These are phyloP conservation scores for Columba guinea DNA, from an alignment of 2,797 vertebrate species.

Conservation along the genomic window DNA sequence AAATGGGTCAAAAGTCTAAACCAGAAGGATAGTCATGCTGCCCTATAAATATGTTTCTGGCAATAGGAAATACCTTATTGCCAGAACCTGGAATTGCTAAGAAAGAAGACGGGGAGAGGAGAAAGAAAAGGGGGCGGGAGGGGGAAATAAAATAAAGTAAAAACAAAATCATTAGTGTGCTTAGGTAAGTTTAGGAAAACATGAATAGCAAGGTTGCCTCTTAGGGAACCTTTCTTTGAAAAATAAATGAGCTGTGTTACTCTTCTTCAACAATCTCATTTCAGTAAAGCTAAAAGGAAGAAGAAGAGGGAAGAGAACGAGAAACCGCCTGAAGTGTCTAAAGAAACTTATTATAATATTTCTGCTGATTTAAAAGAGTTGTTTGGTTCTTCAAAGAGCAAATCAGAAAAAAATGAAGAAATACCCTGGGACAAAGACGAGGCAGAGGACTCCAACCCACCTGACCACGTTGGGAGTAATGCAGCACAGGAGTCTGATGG, in stretches of 20 bases:
- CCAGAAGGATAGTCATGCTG: not conserved
- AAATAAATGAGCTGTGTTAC: not conserved
- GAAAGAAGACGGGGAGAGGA: not conserved
- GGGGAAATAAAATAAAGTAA: not conserved
- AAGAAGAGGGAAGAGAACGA: slow-evolving; percentile 85
- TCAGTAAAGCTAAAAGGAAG: slow-evolving; percentile 84
- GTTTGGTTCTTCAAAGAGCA: slow-evolving; percentile 75
- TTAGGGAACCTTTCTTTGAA: not conserved
- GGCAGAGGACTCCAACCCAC: not conserved
- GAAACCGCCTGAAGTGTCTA: slow-evolving; percentile 89
- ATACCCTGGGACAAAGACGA: slow-evolving; percentile 69
- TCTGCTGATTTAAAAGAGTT: slow-evolving; percentile 84
- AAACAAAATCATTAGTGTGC: not conserved
- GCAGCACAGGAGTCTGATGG: slow-evolving; percentile 23
- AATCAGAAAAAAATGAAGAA: not conserved
- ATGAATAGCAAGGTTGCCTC: not conserved
- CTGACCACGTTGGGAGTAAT: not conserved
- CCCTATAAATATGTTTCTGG: not conserved
- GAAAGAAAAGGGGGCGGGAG: too few relatives aligned
- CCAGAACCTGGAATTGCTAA: not conserved
- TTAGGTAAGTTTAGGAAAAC: not conserved
- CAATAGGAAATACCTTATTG: not conserved
- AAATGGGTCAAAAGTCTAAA: not conserved
- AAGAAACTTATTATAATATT: slow-evolving; percentile 86
- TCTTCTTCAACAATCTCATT: not conserved